Percentiles rank a stretch among this genome's conserved stretches.
Evolutionary conservation across 1,140 invertebrate genomes (phyloP).

Genomic region (Drosophila athabasca): DNA sequence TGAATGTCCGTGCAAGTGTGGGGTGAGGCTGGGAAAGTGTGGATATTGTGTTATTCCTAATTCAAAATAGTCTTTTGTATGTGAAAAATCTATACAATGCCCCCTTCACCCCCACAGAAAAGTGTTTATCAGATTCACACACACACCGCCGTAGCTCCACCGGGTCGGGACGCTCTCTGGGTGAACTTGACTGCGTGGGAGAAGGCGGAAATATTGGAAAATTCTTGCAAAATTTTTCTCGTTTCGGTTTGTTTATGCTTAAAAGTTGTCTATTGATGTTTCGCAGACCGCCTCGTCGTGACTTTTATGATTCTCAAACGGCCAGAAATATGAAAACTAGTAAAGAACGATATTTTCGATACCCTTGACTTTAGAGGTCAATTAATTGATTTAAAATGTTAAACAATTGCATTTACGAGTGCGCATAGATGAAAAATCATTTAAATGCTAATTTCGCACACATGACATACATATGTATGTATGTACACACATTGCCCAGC

Average conservation of each 20-base stretch:
- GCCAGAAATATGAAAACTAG: no score
- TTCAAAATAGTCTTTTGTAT: constrained; percentile 3
- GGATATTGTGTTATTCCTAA: background rate
- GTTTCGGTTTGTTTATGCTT: constrained; percentile 52
- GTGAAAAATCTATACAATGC: constrained; percentile 52
- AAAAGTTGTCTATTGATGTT: constrained; percentile 56
- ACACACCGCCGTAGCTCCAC: constrained; percentile 4
- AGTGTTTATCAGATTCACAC: constrained; percentile 40
- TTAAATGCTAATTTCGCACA: background rate
- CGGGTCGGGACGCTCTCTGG: constrained; percentile 1
- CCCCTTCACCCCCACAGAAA: background rate
- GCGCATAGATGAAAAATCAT: no score
- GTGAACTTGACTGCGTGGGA: constrained; percentile 57
- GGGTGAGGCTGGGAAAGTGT: background rate
- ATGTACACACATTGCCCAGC: no score
- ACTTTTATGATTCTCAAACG: no score
- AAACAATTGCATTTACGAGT: no score
- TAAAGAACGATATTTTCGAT: no score
- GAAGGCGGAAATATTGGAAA: constrained; percentile 57
- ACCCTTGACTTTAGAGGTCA: no score
- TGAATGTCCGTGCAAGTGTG: background rate
- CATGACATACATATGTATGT: no score
- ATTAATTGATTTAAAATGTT: no score
- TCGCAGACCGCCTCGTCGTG: constrained; percentile 31
- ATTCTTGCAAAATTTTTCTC: constrained; percentile 48